Evolutionary conservation across 2,113 vertebrate species (phyloP).

Genomic region (Aphelocoma coerulescens): DNA sequence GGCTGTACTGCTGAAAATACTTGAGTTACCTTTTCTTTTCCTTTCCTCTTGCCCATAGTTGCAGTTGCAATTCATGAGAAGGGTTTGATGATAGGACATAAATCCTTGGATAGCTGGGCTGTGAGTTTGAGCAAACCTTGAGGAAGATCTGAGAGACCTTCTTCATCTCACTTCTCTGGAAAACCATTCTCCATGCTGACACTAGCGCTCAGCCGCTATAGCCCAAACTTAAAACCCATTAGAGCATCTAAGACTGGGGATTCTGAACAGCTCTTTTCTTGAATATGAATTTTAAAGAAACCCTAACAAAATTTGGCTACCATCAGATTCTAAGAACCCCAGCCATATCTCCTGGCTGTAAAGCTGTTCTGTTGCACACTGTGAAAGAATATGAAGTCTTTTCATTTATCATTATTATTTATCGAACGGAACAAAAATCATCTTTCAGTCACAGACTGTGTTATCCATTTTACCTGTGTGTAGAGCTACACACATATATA

Average conservation of each 20-base stretch:
- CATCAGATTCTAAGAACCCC: not conserved
- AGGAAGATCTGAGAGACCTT: not conserved
- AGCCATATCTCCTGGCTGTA: not conserved
- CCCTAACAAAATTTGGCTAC: not conserved
- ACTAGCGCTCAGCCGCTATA: not conserved
- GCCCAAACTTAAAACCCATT: not conserved
- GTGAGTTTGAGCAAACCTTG: not conserved
- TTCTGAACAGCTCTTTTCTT: not conserved
- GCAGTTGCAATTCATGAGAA: not conserved
- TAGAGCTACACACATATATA: not conserved
- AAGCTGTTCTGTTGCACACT: not conserved
- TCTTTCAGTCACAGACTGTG: not conserved
- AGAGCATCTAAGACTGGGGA: not conserved
- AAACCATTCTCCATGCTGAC: not conserved
- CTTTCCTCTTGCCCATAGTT: not conserved
- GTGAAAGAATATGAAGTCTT: not conserved
- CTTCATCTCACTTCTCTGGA: not conserved
- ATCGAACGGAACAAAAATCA: not conserved
- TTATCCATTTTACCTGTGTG: not conserved
- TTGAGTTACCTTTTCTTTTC: not conserved
- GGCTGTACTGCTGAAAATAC: not conserved
- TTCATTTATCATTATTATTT: not conserved
- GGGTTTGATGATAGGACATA: not conserved
- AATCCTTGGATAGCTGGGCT: not conserved
- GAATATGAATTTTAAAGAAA: not conserved